Evolutionary conservation across 2,797 vertebrate species (phyloP).

Genomic region (Diplodus sargus): DNA sequence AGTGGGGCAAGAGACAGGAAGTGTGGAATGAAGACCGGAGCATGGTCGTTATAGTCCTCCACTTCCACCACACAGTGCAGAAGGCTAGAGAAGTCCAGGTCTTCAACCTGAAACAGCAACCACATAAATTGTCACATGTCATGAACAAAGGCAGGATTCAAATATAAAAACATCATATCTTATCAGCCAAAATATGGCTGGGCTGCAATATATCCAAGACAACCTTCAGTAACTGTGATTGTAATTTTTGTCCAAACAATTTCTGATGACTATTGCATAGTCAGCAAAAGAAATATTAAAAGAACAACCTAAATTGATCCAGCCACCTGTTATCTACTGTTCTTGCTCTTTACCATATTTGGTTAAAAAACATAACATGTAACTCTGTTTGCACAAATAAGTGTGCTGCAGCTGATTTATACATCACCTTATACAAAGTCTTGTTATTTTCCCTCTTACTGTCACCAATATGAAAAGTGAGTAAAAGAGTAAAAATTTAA

Average conservation of each 20-base stretch:
- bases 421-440: background rate
- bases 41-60: conserved; percentile 92
- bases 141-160: background rate
- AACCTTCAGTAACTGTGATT: background rate
- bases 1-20: conserved; percentile 85
- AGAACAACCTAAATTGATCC: background rate
- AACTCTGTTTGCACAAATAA: background rate
- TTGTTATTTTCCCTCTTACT: conserved; percentile 7
- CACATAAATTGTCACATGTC: background rate
- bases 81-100: conserved; percentile 89
- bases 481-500: background rate
- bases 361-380: background rate
- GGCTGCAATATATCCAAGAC: background rate
- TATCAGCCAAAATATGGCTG: background rate
- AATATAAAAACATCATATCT: background rate
- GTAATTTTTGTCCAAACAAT: background rate
- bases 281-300: background rate
- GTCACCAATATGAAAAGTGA: conserved; percentile 18
- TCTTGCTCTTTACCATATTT: background rate
- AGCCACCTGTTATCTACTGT: background rate
- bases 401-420: conserved; percentile 1
- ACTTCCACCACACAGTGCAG: conserved; percentile 89
- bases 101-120: conserved; percentile 83
- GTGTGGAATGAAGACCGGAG: conserved; percentile 89
- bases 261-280: too few species aligned